Conservation (phyloP, 2,113 vertebrate genomes). For the Sminthopsis crassicaudata region DNA sequence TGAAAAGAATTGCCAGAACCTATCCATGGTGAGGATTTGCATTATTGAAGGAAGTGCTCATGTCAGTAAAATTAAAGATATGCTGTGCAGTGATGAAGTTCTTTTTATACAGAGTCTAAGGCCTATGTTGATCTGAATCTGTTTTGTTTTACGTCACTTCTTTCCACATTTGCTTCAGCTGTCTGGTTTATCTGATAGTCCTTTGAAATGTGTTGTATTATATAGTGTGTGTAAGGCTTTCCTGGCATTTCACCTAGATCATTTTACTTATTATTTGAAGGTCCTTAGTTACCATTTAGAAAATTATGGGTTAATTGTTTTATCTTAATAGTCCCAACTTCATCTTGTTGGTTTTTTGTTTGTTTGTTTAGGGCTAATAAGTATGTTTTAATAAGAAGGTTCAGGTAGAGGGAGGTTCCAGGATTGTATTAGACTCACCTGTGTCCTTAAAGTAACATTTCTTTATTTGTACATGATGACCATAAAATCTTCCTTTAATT, state of each 20-base stretch:
- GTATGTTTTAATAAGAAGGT: neutral
- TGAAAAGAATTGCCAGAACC: neutral
- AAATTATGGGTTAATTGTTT: neutral
- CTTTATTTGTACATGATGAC: neutral
- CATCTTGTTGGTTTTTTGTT: neutral
- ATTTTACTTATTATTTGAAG: conserved; percentile 33
- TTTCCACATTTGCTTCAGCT: conserved; percentile 7
- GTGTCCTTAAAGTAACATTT: neutral
- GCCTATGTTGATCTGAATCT: neutral
- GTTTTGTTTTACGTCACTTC: neutral
- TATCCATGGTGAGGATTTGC: neutral
- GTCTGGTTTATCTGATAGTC: conserved; percentile 32
- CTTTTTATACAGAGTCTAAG: neutral
- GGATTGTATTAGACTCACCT: neutral
- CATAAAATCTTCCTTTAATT: neutral
- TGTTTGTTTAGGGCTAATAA: no score
- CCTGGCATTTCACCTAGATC: conserved; percentile 31
- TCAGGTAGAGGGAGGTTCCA: no score
- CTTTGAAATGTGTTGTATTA: neutral
- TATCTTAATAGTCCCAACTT: neutral
- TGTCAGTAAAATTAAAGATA: neutral
- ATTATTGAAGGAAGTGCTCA: neutral
- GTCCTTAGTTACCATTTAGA: neutral
- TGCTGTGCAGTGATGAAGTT: neutral
- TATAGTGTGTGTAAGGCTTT: neutral